These are phyloP conservation scores for Hippotragus niger DNA, from an alignment of 2,113 vertebrate species.

Conservation along the genomic window DNA sequence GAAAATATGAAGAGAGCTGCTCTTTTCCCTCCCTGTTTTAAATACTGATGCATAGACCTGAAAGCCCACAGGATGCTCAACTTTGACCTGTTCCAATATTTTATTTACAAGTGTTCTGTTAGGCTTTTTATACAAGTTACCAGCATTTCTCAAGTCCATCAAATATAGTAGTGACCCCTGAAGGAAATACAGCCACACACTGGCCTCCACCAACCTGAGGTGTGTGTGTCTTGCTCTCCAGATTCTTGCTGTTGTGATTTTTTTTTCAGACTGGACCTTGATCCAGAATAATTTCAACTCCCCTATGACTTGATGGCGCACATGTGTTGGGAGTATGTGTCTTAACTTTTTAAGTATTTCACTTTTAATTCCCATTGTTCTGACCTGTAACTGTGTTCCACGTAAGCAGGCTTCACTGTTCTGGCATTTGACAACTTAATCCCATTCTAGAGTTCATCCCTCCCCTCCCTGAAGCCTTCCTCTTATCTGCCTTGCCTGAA, in stretches of 20 bases:
- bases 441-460: neutral
- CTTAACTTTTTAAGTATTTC: neutral
- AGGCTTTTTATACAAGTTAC: neutral
- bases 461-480: neutral
- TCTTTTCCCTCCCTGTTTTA: neutral
- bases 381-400: neutral
- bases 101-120: neutral
- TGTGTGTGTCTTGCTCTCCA: neutral
- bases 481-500: neutral
- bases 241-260: neutral
- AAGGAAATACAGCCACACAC: neutral
- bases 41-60: neutral
- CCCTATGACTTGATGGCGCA: neutral
- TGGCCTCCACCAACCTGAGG: neutral
- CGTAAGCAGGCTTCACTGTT: neutral
- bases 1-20: neutral
- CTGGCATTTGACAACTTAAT: neutral
- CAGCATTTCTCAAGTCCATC: neutral
- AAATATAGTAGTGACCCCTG: neutral
- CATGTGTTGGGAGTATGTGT: neutral
- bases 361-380: neutral
- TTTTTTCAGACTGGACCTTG: neutral
- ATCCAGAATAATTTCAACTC: neutral
- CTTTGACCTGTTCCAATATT: neutral
- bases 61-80: neutral